Conservation (phyloP, 2,113 vertebrate species). For the Ramphastos sulfuratus region DNA sequence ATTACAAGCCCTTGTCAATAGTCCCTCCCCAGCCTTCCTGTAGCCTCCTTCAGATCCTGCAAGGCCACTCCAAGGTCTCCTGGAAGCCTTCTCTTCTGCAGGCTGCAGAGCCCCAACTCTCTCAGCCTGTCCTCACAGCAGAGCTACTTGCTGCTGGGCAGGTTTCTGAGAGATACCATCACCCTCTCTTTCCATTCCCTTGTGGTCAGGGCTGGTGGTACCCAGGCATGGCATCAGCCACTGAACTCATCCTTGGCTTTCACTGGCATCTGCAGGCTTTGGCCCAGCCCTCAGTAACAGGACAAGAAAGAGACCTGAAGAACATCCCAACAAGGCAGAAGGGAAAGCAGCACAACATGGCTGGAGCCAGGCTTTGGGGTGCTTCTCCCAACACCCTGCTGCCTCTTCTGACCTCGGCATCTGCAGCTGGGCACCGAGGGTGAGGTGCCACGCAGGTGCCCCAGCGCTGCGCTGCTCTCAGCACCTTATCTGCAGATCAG, state of each 20-base stretch:
- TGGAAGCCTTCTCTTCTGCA: no score
- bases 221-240: not conserved
- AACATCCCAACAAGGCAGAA: not conserved
- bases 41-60: no score
- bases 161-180: not conserved
- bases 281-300: not conserved
- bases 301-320: not conserved
- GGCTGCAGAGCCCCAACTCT: no score
- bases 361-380: fast-evolving
- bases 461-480: not conserved
- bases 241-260: not conserved
- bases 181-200: not conserved
- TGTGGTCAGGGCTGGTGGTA: not conserved
- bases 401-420: not conserved
- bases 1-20: no score
- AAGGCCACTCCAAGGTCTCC: no score
- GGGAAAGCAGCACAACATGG: fast-evolving
- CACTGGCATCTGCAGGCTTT: fast-evolving
- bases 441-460: fast-evolving
- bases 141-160: not conserved
- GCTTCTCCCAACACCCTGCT: not conserved
- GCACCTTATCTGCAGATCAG: slow-evolving; percentile 20
- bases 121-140: no score
- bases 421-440: fast-evolving
- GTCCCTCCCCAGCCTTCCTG: no score